These are phyloP conservation scores for Eurystomus glaucurus DNA, from an alignment of 2,797 vertebrate genomes.

Conservation along the genomic window DNA sequence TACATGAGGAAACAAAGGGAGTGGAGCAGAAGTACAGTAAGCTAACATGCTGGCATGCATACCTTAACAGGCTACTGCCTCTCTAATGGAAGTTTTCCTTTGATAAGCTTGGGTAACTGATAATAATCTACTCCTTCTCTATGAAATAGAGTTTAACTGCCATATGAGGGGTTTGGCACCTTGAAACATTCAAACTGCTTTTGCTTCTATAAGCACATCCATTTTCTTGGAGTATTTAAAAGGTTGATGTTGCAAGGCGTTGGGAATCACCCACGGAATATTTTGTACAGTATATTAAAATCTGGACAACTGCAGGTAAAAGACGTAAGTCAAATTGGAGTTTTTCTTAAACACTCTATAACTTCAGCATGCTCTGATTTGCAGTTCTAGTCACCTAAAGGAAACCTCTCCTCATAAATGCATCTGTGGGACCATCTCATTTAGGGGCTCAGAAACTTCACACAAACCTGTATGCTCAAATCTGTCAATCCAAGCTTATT, in stretches of 20 bases:
- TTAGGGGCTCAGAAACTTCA: neutral
- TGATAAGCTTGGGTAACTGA: neutral
- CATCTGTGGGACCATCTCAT: neutral
- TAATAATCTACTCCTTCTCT: neutral
- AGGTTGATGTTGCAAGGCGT: neutral
- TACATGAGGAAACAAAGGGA: neutral
- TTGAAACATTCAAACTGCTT: neutral
- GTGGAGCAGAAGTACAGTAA: neutral
- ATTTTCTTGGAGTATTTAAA: neutral
- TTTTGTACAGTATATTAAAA: neutral
- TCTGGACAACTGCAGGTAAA: neutral
- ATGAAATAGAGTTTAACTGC: neutral
- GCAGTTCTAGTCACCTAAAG: neutral
- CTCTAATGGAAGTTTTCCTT: neutral
- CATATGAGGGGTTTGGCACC: neutral
- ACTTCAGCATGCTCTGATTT: neutral
- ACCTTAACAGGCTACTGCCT: neutral
- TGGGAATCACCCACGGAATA: neutral
- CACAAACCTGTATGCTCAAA: neutral
- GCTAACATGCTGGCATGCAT: neutral
- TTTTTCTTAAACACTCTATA: neutral
- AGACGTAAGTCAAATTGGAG: fast-evolving
- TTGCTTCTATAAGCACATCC: neutral
- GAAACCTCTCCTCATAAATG: fast-evolving
- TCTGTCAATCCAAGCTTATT: neutral